A percentile compares a stretch with the other conserved stretches of the same genome.
These are phyloP conservation scores for Delichon dasypus DNA, from an alignment of 2,797 vertebrate genomes.

Conservation along the genomic window DNA sequence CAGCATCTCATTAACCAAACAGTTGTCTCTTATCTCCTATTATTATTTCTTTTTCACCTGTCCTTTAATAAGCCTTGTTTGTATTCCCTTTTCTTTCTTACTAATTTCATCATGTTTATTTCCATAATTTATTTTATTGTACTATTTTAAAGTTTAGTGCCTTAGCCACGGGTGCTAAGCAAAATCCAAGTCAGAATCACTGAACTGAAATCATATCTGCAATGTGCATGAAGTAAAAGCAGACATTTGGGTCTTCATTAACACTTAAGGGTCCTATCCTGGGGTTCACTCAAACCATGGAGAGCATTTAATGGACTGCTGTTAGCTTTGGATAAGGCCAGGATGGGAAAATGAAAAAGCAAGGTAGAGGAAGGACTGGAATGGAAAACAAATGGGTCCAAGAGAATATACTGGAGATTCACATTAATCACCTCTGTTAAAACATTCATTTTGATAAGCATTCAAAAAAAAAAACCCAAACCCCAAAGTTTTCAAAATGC, in stretches of 20 bases:
- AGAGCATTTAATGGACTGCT: neutral
- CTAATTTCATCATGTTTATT: neutral
- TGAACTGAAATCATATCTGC: neutral
- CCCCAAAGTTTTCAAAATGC: neutral
- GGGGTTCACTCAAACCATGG: neutral
- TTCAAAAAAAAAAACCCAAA: neutral
- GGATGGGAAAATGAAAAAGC: neutral
- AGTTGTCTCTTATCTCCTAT: neutral
- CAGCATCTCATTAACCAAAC: neutral
- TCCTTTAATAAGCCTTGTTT: neutral
- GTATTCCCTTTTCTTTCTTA: neutral
- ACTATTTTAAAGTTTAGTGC: neutral
- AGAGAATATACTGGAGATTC: neutral
- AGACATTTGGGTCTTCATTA: neutral
- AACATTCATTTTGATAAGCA: neutral
- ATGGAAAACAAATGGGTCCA: neutral
- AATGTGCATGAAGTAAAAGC: neutral
- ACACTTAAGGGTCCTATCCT: neutral
- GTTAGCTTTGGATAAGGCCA: neutral
- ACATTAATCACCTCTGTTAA: neutral
- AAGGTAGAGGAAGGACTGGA: neutral
- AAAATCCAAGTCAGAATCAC: neutral
- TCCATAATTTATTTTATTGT: neutral
- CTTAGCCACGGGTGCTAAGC: neutral
- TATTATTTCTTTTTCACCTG: conserved; percentile 28